Conservation (phyloP, 2,888 invertebrate species). For the Panopea generosa region DNA sequence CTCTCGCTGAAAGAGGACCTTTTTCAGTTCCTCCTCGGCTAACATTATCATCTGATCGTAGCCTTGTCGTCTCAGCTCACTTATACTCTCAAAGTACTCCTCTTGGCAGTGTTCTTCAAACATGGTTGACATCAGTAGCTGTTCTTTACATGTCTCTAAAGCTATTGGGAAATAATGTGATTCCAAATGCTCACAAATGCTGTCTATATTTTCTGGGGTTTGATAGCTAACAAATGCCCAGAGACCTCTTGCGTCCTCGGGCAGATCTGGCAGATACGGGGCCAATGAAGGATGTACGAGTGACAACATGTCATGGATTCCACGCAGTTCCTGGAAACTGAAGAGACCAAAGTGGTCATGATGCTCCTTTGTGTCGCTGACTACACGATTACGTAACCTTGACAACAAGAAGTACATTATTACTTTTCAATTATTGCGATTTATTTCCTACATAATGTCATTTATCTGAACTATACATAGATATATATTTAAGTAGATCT, state of each 20-base stretch:
- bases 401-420: neutral
- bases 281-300: conserved; percentile 80
- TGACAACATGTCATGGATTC: conserved; percentile 81
- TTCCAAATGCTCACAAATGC: conserved; percentile 76
- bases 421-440: too few relatives aligned
- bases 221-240: conserved; percentile 79
- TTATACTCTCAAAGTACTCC: conserved; percentile 84
- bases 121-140: conserved; percentile 80
- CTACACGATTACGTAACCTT: conserved; percentile 75
- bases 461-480: too few relatives aligned
- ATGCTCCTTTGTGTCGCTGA: conserved; percentile 76
- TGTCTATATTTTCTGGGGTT: conserved; percentile 73
- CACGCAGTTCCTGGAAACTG: conserved; percentile 78
- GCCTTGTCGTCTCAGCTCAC: conserved; percentile 80
- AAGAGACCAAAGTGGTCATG: conserved; percentile 80
- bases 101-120: conserved; percentile 82
- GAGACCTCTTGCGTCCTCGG: conserved; percentile 77
- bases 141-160: conserved; percentile 81
- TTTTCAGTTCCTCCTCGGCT: conserved; percentile 82
- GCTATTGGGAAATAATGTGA: conserved; percentile 80
- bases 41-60: conserved; percentile 78
- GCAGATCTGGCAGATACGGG: conserved; percentile 78
- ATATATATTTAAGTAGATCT: too few relatives aligned
- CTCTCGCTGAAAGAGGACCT: conserved; percentile 80
- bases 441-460: too few relatives aligned